Evolutionary conservation across 2,113 vertebrate genomes (phyloP).

Genomic region (Corythornis vintsioides): DNA sequence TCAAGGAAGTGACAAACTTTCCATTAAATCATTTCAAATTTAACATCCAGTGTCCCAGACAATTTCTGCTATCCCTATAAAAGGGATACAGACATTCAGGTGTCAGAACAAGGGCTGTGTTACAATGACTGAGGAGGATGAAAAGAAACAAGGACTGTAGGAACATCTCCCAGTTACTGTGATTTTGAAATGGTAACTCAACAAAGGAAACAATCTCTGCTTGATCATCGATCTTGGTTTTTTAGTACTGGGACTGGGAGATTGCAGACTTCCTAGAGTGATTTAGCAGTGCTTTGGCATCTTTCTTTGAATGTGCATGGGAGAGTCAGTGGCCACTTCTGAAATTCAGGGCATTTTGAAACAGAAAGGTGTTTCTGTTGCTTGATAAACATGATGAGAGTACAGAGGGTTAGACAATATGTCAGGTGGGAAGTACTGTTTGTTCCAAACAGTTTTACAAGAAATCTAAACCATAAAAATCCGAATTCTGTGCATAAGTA

Average conservation of each 20-base stretch:
- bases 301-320: neutral
- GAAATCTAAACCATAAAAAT: conserved; percentile 32
- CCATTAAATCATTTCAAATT: neutral
- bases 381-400: neutral
- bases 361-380: conserved; percentile 9
- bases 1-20: neutral
- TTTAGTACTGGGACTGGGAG: neutral
- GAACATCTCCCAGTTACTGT: neutral
- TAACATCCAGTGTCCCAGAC: neutral
- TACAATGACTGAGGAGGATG: neutral
- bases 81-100: neutral
- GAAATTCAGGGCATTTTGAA: neutral
- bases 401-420: conserved; percentile 8
- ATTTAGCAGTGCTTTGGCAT: neutral
- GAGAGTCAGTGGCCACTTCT: neutral
- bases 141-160: neutral
- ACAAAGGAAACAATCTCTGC: neutral
- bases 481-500: conserved; percentile 22
- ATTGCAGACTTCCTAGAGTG: neutral
- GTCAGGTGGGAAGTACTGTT: conserved; percentile 42
- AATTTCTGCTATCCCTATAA: neutral
- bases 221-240: neutral
- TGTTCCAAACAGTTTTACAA: conserved; percentile 28
- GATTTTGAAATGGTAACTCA: neutral
- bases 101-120: neutral